phyloP scores from a whole-genome alignment of 1,140 invertebrate species.

The Mylabris phalerata region DNA sequence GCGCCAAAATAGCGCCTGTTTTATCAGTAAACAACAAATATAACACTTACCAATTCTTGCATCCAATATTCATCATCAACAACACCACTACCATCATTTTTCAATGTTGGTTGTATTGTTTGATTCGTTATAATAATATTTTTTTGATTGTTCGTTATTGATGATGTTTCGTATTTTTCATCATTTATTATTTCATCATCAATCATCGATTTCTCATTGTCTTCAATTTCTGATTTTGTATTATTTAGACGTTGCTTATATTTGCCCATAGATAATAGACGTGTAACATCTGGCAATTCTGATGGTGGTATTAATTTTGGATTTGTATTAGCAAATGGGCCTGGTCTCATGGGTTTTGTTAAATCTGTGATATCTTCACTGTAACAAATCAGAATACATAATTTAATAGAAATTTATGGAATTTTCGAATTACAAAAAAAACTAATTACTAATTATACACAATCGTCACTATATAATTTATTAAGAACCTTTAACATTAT shows the following conservation, averaged over 20 bases:
- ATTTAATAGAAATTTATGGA: no score
- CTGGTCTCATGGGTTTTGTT: constrained; percentile 9
- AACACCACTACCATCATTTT: background rate
- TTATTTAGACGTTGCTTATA: background rate
- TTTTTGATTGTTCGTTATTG: background rate
- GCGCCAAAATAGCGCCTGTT: no score
- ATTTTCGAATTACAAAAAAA: no score
- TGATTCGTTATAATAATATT: background rate
- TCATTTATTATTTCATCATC: background rate
- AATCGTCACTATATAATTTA: no score
- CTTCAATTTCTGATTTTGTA: constrained; percentile 3
- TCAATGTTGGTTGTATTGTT: constrained; percentile 4
- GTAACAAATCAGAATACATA: background rate
- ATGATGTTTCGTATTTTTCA: constrained; percentile 1
- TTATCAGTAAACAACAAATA: no score
- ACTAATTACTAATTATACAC: no score
- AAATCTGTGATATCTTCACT: constrained; percentile 8
- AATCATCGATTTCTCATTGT: background rate
- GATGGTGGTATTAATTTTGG: constrained; percentile 2
- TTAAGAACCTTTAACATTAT: no score
- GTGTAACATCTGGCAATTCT: constrained; percentile 1
- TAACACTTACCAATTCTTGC: constrained; percentile 7
- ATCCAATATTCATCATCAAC: constrained; percentile 11
- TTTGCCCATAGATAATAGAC: constrained; percentile 8
- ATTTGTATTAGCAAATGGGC: constrained; percentile 10